Percentiles rank a stretch among this genome's conserved stretches.
Evolutionary conservation across 2,113 vertebrate species (phyloP).

Genomic region (Anolis carolinensis): DNA sequence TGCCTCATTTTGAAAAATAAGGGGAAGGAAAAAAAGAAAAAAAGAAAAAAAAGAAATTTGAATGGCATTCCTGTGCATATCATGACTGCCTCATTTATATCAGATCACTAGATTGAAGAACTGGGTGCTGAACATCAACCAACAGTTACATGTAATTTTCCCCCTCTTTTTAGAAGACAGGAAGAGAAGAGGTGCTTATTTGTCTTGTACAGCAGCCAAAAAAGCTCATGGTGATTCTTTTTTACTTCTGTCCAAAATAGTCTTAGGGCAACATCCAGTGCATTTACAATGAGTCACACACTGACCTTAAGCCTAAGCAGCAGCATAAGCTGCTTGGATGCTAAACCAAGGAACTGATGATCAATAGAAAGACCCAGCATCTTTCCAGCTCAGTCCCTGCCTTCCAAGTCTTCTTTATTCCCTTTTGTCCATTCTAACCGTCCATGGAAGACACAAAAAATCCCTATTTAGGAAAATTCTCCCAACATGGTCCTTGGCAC

Average conservation of each 20-base stretch:
- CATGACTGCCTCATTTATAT: not conserved
- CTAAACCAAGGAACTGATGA: not conserved
- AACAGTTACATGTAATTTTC: not conserved
- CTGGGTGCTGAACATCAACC: not conserved
- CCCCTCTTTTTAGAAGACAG: not conserved
- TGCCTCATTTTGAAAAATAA: no score
- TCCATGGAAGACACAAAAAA: not conserved
- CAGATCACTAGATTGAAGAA: not conserved
- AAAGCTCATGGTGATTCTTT: not conserved
- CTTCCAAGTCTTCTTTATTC: not conserved
- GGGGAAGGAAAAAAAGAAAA: no score
- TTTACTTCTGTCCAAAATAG: not conserved
- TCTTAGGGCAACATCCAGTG: not conserved
- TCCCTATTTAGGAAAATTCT: not conserved
- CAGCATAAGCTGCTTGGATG: not conserved
- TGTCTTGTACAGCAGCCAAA: not conserved
- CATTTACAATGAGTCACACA: constrained; percentile 1
- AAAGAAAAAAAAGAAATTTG: not conserved
- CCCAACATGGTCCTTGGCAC: no score
- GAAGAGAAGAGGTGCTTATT: not conserved
- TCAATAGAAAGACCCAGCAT: not conserved
- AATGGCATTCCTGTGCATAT: not conserved
- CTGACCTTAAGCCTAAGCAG: not conserved
- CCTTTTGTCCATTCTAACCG: not conserved
- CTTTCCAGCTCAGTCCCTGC: not conserved